Conservation (phyloP, 2,888 invertebrate genomes). For the Chalcis sispes region DNA sequence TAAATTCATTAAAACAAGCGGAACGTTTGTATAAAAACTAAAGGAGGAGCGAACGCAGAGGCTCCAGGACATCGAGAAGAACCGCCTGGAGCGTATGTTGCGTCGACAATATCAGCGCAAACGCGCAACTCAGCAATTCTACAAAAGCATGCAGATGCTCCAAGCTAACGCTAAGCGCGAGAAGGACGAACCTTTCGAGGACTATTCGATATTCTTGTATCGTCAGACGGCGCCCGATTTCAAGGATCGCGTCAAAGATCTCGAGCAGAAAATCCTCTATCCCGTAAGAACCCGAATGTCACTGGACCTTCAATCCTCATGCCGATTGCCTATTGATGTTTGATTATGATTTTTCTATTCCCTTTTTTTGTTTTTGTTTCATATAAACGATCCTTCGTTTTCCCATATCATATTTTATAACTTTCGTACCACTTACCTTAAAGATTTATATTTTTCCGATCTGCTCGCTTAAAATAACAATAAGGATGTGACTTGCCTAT, state of each 20-base stretch:
- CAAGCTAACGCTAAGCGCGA: constrained; percentile 85
- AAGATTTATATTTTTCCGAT: too few species aligned
- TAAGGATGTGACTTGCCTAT: too few species aligned
- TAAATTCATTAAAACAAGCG: constrained; percentile 5
- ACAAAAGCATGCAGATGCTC: constrained; percentile 90
- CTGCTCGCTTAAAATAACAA: too few species aligned
- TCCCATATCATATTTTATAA: too few species aligned
- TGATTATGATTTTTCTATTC: too few species aligned
- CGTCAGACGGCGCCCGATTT: constrained; percentile 90
- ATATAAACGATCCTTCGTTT: too few species aligned
- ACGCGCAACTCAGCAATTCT: constrained; percentile 88
- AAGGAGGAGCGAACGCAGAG: constrained; percentile 87
- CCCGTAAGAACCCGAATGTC: constrained; percentile 83
- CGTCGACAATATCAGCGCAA: constrained; percentile 83
- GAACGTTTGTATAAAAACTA: constrained; percentile 53
- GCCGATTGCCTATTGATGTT: background rate
- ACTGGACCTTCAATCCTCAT: background rate
- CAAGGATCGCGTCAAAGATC: constrained; percentile 88
- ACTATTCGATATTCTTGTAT: constrained; percentile 91
- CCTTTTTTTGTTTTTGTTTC: too few species aligned
- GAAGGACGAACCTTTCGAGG: constrained; percentile 84
- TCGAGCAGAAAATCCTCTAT: constrained; percentile 85
- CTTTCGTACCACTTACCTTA: too few species aligned
- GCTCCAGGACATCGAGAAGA: constrained; percentile 84
- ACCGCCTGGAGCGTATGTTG: constrained; percentile 82